Conservation (phyloP, 2,113 vertebrate species). For the Australoheros scitulus region DNA sequence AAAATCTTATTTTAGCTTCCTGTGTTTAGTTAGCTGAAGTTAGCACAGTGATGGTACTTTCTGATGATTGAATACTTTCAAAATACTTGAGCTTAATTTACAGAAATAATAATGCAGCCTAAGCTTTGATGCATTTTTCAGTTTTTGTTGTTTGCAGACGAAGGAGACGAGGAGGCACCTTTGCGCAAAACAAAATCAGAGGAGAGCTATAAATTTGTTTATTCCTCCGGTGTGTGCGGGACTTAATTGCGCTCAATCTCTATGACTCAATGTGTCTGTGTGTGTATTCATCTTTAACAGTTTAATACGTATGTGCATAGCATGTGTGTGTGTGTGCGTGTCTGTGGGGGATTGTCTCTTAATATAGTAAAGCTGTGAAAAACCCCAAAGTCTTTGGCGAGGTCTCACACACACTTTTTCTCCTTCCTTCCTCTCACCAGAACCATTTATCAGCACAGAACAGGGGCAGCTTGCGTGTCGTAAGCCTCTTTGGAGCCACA, state of each 20-base stretch:
- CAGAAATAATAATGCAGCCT: accelerated
- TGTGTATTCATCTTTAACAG: constrained; percentile 47
- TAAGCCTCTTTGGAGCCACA: constrained; percentile 79
- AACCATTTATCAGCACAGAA: constrained; percentile 76
- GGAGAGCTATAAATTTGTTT: neutral
- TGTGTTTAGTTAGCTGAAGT: accelerated
- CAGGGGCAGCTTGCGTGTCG: constrained; percentile 76
- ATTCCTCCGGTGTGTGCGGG: neutral
- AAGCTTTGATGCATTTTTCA: accelerated
- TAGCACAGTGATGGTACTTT: neutral
- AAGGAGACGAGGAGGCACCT: neutral
- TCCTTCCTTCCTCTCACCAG: constrained; percentile 68
- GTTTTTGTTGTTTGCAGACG: neutral
- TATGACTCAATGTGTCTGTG: constrained; percentile 14
- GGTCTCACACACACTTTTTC: constrained; percentile 69
- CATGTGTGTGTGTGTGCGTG: constrained; percentile 25
- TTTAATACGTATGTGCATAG: constrained; percentile 37
- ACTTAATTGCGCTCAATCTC: neutral
- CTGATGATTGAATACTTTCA: neutral
- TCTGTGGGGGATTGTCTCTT: constrained; percentile 69
- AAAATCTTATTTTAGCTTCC: accelerated
- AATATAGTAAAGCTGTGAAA: constrained; percentile 79
- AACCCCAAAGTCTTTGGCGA: constrained; percentile 74
- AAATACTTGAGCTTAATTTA: no score
- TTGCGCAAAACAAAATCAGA: neutral